These are phyloP conservation scores for Acleris sparsana DNA, from an alignment of 2,888 invertebrate genomes.

Conservation along the genomic window DNA sequence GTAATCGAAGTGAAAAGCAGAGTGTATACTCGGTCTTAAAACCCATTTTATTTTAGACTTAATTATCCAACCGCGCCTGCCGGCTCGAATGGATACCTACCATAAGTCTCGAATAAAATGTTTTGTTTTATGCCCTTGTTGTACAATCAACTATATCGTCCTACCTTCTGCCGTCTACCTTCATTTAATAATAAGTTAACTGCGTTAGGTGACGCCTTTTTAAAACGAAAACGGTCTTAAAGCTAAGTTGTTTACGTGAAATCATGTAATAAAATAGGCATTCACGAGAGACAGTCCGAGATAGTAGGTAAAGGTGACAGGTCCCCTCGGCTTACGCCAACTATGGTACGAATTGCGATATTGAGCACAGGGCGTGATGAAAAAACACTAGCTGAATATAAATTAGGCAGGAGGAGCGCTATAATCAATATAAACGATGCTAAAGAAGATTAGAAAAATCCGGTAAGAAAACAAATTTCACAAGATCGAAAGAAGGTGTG, in stretches of 20 bases:
- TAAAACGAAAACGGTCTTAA: conserved; percentile 31
- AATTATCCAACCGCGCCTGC: too few relatives aligned
- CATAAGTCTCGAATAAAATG: too few relatives aligned
- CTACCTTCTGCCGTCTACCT: conserved; percentile 49
- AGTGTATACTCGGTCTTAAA: too few relatives aligned
- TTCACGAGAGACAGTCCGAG: conserved; percentile 67
- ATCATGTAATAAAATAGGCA: conserved; percentile 69
- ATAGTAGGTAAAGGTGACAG: conserved; percentile 70
- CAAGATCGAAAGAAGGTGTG: conserved; percentile 66
- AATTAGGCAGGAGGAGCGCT: conserved; percentile 80
- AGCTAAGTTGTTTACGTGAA: conserved; percentile 63
- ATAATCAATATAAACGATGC: conserved; percentile 85
- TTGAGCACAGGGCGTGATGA: conserved; percentile 83
- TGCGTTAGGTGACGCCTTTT: conserved; percentile 51
- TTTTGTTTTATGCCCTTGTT: too few relatives aligned
- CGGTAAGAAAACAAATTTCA: conserved; percentile 80
- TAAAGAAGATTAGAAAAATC: conserved; percentile 83
- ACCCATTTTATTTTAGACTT: too few relatives aligned
- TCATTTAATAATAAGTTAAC: conserved; percentile 67
- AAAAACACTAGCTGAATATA: conserved; percentile 84
- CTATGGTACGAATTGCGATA: conserved; percentile 83
- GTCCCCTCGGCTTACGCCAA: conserved; percentile 79
- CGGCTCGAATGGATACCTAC: too few relatives aligned
- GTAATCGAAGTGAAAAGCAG: too few relatives aligned
- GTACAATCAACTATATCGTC: too few relatives aligned